Conservation (phyloP, 2,797 vertebrate species). For the Cichlasoma orientale region DNA sequence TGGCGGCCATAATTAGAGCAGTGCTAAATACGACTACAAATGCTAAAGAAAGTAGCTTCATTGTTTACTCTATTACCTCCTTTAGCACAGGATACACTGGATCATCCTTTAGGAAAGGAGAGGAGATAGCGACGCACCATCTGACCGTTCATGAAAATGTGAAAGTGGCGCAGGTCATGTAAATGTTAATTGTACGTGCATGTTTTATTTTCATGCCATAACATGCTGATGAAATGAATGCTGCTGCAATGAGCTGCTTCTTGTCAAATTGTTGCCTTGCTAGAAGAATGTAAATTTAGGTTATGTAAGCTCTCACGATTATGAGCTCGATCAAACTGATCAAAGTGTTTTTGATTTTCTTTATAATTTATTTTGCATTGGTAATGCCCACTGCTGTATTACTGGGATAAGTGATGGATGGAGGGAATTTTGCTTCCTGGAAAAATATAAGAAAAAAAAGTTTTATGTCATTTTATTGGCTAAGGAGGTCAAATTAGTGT, state of each 20-base stretch:
- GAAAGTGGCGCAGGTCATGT: background rate
- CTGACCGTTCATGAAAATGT: background rate
- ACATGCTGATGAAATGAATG: background rate
- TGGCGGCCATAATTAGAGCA: background rate
- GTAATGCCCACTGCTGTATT: rapidly evolving
- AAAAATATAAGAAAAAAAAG: background rate
- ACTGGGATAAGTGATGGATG: background rate
- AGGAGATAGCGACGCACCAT: background rate
- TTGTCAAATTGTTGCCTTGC: background rate
- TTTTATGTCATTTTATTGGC: background rate
- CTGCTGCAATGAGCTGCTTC: background rate
- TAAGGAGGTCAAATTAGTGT: background rate
- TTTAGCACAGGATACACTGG: background rate
- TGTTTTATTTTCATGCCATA: background rate
- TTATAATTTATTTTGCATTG: background rate
- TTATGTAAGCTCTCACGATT: background rate
- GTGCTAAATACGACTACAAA: background rate
- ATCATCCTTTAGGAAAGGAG: background rate
- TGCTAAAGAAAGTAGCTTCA: background rate
- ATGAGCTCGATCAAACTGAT: rapidly evolving
- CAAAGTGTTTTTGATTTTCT: background rate
- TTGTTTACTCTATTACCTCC: background rate
- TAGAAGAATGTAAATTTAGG: background rate
- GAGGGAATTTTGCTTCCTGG: background rate
- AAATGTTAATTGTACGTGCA: background rate